Conservation (phyloP, 2,888 invertebrate genomes). For the Oligia latruncula region DNA sequence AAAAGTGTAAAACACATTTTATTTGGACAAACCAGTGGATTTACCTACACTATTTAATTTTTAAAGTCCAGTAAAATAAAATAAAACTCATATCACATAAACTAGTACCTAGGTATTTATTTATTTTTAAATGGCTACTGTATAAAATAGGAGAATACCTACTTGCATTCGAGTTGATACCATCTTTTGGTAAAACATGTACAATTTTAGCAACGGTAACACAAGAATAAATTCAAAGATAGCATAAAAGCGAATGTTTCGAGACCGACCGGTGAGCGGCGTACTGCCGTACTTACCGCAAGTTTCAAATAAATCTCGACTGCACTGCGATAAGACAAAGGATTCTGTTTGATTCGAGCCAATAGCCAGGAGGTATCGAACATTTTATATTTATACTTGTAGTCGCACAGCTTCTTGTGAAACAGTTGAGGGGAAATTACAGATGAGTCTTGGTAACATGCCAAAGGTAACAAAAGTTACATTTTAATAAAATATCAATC, state of each 20-base stretch:
- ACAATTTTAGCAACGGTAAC: neutral
- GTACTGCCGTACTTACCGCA: slow-evolving; percentile 25
- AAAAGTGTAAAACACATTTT: slow-evolving; percentile 7
- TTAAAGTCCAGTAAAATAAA: neutral
- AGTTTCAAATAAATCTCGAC: slow-evolving; percentile 42
- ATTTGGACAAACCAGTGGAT: neutral
- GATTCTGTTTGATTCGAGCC: slow-evolving; percentile 34
- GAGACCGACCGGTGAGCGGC: neutral
- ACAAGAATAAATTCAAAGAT: slow-evolving; percentile 15
- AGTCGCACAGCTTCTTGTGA: slow-evolving; percentile 1
- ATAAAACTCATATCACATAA: neutral
- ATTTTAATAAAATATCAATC: neutral
- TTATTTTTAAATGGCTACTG: neutral
- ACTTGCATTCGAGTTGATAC: neutral
- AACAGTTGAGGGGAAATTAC: neutral
- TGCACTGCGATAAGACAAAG: slow-evolving; percentile 43
- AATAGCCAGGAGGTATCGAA: slow-evolving; percentile 8
- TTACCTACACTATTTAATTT: neutral
- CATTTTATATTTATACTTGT: slow-evolving; percentile 20
- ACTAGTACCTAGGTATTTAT: neutral
- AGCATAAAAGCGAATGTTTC: slow-evolving; percentile 18
- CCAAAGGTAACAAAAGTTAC: neutral
- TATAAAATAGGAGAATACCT: neutral
- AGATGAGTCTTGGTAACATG: neutral
- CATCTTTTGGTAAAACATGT: neutral